A percentile compares a stretch with the other conserved stretches of the same genome.
These are phyloP conservation scores for Cololabis saira DNA, from an alignment of 2,113 vertebrate species.

Conservation along the genomic window DNA sequence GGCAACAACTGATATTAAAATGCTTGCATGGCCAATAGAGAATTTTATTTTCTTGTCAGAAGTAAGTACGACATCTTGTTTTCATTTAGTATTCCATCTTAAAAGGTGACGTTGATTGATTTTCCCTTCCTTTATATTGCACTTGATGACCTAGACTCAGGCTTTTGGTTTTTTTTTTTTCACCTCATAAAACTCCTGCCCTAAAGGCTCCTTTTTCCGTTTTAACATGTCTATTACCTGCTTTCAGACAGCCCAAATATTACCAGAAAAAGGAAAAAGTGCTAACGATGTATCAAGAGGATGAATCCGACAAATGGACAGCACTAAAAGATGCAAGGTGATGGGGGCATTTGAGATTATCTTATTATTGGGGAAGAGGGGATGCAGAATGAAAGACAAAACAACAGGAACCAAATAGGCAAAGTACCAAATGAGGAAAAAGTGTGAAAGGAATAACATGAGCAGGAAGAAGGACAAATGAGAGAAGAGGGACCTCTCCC, in stretches of 20 bases:
- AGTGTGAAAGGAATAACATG: neutral
- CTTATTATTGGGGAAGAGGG: neutral
- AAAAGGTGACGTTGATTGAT: conserved; percentile 41
- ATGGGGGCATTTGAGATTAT: neutral
- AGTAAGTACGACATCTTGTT: conserved; percentile 27
- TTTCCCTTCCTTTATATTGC: conserved; percentile 29
- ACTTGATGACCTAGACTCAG: conserved; percentile 18
- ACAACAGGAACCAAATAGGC: neutral
- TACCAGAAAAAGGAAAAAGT: conserved; percentile 11
- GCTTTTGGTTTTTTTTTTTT: conserved; percentile 45
- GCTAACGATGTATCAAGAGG: conserved; percentile 10
- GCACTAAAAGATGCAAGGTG: neutral
- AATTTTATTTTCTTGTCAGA: conserved; percentile 30
- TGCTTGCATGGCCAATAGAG: conserved; percentile 4
- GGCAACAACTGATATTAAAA: conserved; percentile 33
- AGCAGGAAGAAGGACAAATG: neutral
- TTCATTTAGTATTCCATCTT: conserved; percentile 29
- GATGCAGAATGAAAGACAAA: neutral
- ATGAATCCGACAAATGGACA: conserved; percentile 7
- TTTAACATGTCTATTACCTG: conserved; percentile 42
- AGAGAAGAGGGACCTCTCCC: conserved; percentile 24
- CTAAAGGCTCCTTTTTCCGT: conserved; percentile 37
- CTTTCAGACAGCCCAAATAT: conserved; percentile 27
- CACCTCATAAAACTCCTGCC: conserved; percentile 38
- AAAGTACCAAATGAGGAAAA: neutral